Base-by-base conservation (phyloP, 1,140 invertebrate genomes). In the Drosophila orosa region DNA sequence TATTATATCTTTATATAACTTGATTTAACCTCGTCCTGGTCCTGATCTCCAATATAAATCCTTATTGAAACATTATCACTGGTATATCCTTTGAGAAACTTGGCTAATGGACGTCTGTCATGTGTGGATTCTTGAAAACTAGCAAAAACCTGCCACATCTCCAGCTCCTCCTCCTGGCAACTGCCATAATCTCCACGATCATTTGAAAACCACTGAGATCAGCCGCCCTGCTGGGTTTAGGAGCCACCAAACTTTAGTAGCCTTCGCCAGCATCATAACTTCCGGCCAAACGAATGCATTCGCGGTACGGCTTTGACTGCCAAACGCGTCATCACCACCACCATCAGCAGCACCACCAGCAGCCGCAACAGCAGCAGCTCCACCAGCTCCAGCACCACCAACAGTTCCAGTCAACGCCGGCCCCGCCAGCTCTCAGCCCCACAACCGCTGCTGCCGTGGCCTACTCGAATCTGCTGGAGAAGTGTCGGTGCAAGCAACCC, bases 221-320 rank as follows among this genome's bases (percentile, higher is more conserved):
- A 12, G 47, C 8, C 15, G 0, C n/a, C 59, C 4, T 15, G 12
- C n/a, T 25, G 50, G 27, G 5, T 24, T 31, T 12, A 24, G 37
- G 13, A 17, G 12, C 29, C 31, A 50, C 15, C 33, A 47, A 35
- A 42, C 52, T 66, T 56, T 37, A 58, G 52, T 40, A 45, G 56
- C 54, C 33, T 39, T 42, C 31, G 37, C 62, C n/a, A n/a, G n/a
- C n/a, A n/a, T 59, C 29, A 33, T 15, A 33, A 67, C 22, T 58
- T 58, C 67, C 78, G 87, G 62, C 48, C 62, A 76, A 85, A 90
- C 90, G 86, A 91, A 91, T 91, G 90, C 86, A 91, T 91, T 91
- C 90, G 65, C 86, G 83, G 75, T 84, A 91, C 71, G 74, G 73
- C 65, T 91, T 91, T 63, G 90, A 91, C 58, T 85, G 82, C 66